Percentiles rank a stretch among this genome's conserved stretches.
phyloP scores from a whole-genome alignment of 1,140 invertebrate genomes.

The Stenopsyche tienmushanensis region DNA sequence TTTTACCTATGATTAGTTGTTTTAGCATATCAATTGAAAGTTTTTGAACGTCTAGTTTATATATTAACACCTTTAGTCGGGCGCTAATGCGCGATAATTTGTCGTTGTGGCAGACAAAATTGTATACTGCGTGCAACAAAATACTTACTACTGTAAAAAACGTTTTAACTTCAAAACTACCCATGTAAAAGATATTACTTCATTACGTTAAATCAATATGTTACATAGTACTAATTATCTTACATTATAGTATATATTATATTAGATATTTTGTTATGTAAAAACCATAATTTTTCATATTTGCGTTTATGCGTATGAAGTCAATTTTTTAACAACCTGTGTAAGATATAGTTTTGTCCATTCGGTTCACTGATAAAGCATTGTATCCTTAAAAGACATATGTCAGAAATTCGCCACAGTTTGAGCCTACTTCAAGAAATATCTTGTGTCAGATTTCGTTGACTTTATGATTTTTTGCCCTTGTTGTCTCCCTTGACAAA shows the following conservation, averaged over 20 bases:
- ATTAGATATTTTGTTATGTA: background rate
- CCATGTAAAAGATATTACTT: no score
- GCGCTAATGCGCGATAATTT: no score
- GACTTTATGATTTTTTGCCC: constrained; percentile 9
- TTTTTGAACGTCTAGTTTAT: no score
- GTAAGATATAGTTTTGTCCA: background rate
- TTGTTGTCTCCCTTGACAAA: constrained; percentile 20
- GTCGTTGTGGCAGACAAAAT: no score
- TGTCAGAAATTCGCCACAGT: constrained; percentile 10
- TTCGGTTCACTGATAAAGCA: background rate
- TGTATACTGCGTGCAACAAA: no score
- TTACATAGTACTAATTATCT: background rate
- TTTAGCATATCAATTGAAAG: no score
- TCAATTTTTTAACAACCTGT: background rate
- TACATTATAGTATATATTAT: background rate
- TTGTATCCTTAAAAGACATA: constrained; percentile 1
- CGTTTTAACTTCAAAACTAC: no score
- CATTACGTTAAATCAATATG: no score
- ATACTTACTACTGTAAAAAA: no score
- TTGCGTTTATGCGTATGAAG: background rate
- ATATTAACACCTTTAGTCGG: no score
- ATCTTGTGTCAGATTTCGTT: constrained; percentile 28
- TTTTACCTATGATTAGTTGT: background rate
- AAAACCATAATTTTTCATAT: background rate
- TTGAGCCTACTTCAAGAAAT: background rate